A percentile compares a stretch with the other conserved stretches of the same genome.
Conservation (phyloP, 2,888 invertebrate genomes). For the Opisthograptis luteolata region DNA sequence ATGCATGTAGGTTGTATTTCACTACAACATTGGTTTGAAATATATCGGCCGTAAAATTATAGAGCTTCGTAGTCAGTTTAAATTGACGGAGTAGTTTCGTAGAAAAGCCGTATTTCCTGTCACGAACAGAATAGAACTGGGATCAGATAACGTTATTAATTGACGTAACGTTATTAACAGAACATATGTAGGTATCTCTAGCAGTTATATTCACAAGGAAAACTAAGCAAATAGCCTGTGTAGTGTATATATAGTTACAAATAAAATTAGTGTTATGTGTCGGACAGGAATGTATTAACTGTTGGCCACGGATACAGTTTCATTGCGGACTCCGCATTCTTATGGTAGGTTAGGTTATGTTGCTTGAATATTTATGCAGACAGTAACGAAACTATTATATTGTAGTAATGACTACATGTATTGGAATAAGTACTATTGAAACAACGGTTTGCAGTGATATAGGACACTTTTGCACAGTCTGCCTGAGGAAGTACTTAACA, state of each 20-base stretch:
- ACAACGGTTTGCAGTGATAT: too few species aligned
- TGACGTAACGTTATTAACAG: too few species aligned
- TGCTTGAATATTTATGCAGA: conserved; percentile 1
- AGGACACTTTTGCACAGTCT: too few species aligned
- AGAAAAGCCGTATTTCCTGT: conserved; percentile 52
- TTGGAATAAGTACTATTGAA: too few species aligned
- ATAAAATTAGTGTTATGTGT: conserved; percentile 10
- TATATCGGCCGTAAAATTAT: conserved; percentile 27
- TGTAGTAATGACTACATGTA: too few species aligned
- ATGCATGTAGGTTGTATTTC: conserved; percentile 39
- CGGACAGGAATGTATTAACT: conserved; percentile 18
- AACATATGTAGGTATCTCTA: too few species aligned
- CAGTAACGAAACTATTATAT: neutral
- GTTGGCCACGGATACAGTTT: conserved; percentile 6
- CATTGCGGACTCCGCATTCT: conserved; percentile 6
- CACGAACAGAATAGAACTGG: conserved; percentile 38
- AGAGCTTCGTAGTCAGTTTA: conserved; percentile 21
- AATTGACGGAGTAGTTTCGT: conserved; percentile 44
- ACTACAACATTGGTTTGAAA: conserved; percentile 20
- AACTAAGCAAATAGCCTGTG: conserved; percentile 19
- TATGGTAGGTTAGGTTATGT: conserved; percentile 11
- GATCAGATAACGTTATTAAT: conserved; percentile 51
- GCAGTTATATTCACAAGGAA: too few species aligned
- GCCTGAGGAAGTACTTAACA: too few species aligned
- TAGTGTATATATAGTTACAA: neutral